Conservation (phyloP, 2,888 invertebrate genomes). For the Reticulitermes lucifugus region DNA sequence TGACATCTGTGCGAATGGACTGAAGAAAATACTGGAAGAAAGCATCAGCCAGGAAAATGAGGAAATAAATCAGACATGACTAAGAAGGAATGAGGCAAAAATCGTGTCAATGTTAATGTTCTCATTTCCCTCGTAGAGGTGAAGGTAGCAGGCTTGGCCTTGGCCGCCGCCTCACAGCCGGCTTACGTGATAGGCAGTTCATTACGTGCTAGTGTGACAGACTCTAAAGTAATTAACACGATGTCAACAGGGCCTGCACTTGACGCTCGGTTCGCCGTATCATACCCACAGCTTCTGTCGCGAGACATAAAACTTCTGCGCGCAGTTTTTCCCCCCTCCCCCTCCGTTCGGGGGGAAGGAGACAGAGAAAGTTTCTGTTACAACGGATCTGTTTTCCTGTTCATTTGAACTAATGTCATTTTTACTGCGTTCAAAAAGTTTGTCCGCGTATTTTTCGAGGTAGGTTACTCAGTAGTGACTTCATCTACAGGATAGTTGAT, state of each 20-base stretch:
- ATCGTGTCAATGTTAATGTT: no score
- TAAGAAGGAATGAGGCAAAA: no score
- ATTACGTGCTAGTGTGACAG: slow-evolving; percentile 33
- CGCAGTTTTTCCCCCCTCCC: neutral
- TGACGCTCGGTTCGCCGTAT: slow-evolving; percentile 1
- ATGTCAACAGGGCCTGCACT: slow-evolving; percentile 24
- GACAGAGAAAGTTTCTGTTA: neutral
- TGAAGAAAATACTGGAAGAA: no score
- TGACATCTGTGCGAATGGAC: no score
- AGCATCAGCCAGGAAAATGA: no score
- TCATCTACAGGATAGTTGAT: no score
- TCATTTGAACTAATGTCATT: neutral
- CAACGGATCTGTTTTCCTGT: neutral
- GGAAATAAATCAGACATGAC: no score
- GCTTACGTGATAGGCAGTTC: slow-evolving; percentile 36
- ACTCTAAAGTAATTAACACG: slow-evolving; percentile 38
- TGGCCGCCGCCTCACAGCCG: neutral
- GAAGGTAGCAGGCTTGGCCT: neutral
- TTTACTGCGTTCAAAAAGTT: no score
- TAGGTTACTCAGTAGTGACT: no score
- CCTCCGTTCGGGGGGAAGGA: neutral
- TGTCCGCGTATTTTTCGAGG: no score
- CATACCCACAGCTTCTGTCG: slow-evolving; percentile 1
- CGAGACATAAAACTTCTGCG: neutral
- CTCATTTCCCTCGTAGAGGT: neutral